A percentile compares a stretch with the other conserved stretches of the same genome.
phyloP scores from a whole-genome alignment of 2,797 vertebrate genomes.

The Amblyraja radiata region DNA sequence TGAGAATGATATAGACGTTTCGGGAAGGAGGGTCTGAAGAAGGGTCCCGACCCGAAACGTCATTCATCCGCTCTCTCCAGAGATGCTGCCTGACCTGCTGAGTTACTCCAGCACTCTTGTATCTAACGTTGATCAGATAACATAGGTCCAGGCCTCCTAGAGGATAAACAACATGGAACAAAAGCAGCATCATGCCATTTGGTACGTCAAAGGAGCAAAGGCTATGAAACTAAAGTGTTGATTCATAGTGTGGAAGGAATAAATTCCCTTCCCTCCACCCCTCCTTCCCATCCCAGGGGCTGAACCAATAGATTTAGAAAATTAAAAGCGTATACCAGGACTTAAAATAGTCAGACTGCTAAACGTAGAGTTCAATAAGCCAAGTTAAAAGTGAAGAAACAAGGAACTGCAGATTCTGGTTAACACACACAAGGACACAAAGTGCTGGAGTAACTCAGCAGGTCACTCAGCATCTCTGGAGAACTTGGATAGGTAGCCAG shows the following conservation, averaged over 20 bases:
- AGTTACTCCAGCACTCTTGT: too few relatives aligned
- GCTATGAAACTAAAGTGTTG: background rate
- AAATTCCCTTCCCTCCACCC: background rate
- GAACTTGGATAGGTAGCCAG: too few relatives aligned
- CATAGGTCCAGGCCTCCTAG: background rate
- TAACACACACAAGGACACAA: too few relatives aligned
- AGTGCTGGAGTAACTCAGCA: too few relatives aligned
- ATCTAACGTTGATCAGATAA: background rate
- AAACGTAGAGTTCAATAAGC: background rate
- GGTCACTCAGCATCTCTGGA: too few relatives aligned
- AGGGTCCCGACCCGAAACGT: too few relatives aligned
- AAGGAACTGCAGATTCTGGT: too few relatives aligned
- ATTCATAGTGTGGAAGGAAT: background rate
- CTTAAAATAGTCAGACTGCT: background rate
- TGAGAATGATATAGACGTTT: too few relatives aligned
- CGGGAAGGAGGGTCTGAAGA: too few relatives aligned
- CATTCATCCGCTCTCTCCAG: too few relatives aligned
- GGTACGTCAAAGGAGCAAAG: background rate
- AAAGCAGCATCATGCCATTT: background rate
- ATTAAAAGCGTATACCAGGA: background rate
- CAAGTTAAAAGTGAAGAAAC: too few relatives aligned
- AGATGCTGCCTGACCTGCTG: too few relatives aligned
- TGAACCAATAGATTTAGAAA: background rate
- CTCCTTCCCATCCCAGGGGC: background rate
- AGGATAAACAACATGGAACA: background rate